Evolutionary conservation across 2,113 vertebrate genomes (phyloP), one percentile per base, ranked within the genome.

Genomic region (Sceloporus undulatus): DNA sequence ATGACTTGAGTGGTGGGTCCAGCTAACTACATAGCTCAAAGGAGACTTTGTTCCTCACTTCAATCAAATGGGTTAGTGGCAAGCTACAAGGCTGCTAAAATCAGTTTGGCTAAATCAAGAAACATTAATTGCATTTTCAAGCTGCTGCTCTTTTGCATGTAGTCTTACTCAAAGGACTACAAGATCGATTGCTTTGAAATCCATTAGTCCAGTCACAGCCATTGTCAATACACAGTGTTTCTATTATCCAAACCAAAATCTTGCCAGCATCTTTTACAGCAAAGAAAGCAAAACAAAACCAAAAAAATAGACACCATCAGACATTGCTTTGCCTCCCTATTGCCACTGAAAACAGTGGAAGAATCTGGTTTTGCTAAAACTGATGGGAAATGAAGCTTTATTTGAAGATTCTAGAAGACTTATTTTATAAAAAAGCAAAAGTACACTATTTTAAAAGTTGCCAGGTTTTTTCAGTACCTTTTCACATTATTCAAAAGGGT

Each of bases 401-500:
- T 96, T 96, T 93, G 91, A 93, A 92, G 89, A 59, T 90, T 94
- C 91, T 94, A 92, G 91, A 92, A 92, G 40, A 65, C 21, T 87
- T 75, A 40, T 81, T 70, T 82, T 82, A 66, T 84, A 84, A 92
- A 85, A 89, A 73, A 29, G 92, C 71, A 91, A 91, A 93, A 90
- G 91, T 92, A 83, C 54, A 73, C 23, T 89, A 88, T 91, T 91
- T 88, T 89, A 84, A 91, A 79, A 93, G 78, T 92, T 91, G 90
- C 93, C 87, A 88, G 84, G 85, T 66, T 92, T 92, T 85, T 85
- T 88, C 91, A 91, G 93, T 85, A 89, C 76, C 84, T 92, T 38
- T 95, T 95, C 94, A 95, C 92, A 95, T 96, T 93, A 93, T 92
- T 90, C 88, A 93, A 93, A 88, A 90, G 2, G 87, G 92, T 82